Evolutionary conservation across 1,140 invertebrate genomes (phyloP).

Genomic region (Euura lappo): DNA sequence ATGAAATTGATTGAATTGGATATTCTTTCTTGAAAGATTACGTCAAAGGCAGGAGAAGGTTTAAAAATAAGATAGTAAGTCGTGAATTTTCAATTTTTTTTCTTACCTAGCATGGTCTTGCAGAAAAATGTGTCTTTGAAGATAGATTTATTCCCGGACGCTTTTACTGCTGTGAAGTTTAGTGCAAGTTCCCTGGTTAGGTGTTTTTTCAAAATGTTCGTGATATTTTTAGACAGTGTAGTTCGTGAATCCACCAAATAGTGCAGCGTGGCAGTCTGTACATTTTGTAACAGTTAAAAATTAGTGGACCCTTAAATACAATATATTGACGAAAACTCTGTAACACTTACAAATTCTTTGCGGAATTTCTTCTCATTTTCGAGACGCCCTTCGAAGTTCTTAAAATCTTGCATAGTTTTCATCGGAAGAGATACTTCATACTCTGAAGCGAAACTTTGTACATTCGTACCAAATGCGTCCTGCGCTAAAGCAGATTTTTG

Average conservation of each 20-base stretch:
- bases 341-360: constrained; percentile 1
- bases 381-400: not conserved
- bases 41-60: not conserved
- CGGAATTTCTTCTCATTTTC: not conserved
- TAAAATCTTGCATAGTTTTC: not conserved
- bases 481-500: not conserved
- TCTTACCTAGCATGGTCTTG: not conserved
- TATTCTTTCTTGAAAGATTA: not conserved
- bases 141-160: not conserved
- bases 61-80: too few species aligned
- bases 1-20: not conserved
- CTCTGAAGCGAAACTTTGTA: not conserved
- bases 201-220: not conserved
- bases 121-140: not conserved
- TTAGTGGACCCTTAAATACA: not conserved
- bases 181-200: not conserved
- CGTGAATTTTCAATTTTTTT: too few species aligned
- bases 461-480: not conserved
- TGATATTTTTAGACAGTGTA: not conserved
- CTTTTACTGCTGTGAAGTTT: not conserved
- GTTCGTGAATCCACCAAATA: not conserved
- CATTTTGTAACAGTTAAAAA: not conserved
- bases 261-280: not conserved
- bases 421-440: not conserved
- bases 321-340: not conserved